Conservation (phyloP, 2,113 vertebrate genomes). For the Xyliphius kryptos region DNA sequence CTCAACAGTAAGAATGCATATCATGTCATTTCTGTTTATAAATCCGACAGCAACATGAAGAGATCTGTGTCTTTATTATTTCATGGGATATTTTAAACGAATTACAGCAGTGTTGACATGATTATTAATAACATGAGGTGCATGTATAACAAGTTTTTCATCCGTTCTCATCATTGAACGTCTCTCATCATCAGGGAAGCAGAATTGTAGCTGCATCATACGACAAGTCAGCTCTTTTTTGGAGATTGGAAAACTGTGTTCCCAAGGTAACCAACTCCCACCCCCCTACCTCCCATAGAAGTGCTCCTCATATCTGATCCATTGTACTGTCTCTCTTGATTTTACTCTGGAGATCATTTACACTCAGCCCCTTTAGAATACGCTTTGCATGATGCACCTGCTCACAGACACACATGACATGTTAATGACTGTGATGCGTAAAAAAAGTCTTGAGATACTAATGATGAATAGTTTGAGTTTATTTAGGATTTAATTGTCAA, state of each 20-base stretch:
- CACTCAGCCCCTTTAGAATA: slow-evolving; percentile 3
- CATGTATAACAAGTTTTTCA: not conserved
- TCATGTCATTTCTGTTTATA: not conserved
- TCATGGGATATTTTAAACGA: too few species aligned
- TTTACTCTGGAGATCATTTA: slow-evolving; percentile 19
- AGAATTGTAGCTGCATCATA: slow-evolving; percentile 74
- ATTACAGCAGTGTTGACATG: too few species aligned
- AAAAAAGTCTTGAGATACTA: too few species aligned
- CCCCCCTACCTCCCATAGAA: not conserved
- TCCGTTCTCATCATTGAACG: not conserved
- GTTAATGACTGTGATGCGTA: not conserved
- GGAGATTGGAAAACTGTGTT: slow-evolving; percentile 66
- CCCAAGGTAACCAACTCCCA: slow-evolving; percentile 64
- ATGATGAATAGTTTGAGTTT: not conserved
- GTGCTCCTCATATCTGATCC: slow-evolving; percentile 2
- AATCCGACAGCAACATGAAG: too few species aligned
- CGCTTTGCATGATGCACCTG: slow-evolving; percentile 1
- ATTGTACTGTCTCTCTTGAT: slow-evolving; percentile 18
- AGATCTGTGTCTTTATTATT: too few species aligned
- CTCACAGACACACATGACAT: not conserved
- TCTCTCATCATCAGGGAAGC: slow-evolving; percentile 55
- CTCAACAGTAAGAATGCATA: slow-evolving; percentile 57
- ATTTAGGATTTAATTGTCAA: too few species aligned
- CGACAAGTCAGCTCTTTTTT: slow-evolving; percentile 76
- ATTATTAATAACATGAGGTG: too few species aligned